Conservation (phyloP, 2,113 vertebrate genomes). For the Sciurus niger region DNA sequence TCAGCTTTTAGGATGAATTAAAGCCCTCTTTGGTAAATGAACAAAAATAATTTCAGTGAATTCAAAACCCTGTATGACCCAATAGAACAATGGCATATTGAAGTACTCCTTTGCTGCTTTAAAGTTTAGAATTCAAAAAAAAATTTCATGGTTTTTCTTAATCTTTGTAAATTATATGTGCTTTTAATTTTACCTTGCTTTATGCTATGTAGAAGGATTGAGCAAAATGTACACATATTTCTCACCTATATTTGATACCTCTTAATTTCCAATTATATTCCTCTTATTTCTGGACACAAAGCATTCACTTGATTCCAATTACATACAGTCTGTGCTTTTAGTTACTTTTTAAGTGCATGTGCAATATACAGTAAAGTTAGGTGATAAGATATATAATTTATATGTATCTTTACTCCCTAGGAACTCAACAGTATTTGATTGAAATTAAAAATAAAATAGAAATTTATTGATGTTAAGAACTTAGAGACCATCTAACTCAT, state of each 20-base stretch:
- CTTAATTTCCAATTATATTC: background rate
- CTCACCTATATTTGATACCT: background rate
- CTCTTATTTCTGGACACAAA: background rate
- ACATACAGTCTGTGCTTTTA: background rate
- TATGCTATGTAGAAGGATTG: background rate
- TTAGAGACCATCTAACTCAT: background rate
- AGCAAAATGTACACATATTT: background rate
- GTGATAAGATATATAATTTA: background rate
- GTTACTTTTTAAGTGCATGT: background rate
- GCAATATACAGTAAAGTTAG: background rate
- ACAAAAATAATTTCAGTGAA: background rate
- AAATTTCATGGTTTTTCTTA: background rate
- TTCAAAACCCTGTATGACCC: background rate
- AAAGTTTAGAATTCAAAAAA: background rate
- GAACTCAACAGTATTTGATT: background rate
- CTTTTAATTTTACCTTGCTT: background rate
- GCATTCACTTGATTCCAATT: background rate
- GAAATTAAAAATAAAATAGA: constrained; percentile 38
- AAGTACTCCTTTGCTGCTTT: background rate
- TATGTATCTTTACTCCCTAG: background rate
- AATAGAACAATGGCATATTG: background rate
- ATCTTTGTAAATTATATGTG: background rate
- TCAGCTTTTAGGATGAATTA: background rate
- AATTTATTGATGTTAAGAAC: background rate
- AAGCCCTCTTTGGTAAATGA: background rate